These are phyloP conservation scores for Hemistola chrysoprasaria DNA, from an alignment of 2,888 invertebrate genomes.

Conservation along the genomic window DNA sequence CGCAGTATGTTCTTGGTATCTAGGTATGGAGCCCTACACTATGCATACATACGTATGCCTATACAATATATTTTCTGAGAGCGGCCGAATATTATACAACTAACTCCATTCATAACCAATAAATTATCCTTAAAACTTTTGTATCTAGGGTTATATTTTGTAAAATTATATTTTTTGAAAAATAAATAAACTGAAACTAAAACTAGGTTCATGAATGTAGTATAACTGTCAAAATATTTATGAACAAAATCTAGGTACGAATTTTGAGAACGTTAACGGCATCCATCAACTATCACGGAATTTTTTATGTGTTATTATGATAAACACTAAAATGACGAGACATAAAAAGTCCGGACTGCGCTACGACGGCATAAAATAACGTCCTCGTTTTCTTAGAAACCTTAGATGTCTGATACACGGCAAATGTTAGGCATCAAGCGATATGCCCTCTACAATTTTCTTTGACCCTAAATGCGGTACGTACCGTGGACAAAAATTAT, in stretches of 20 bases:
- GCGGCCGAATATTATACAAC: too few species aligned
- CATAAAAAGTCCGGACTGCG: conserved; percentile 38
- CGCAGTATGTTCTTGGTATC: too few species aligned
- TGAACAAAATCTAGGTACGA: conserved; percentile 20
- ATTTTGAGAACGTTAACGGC: conserved; percentile 37
- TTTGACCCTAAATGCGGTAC: conserved; percentile 67
- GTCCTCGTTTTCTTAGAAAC: conserved; percentile 61
- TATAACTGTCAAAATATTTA: too few species aligned
- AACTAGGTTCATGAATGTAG: too few species aligned
- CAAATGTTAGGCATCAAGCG: conserved; percentile 59
- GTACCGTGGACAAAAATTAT: conserved; percentile 69
- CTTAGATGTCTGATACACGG: conserved; percentile 59
- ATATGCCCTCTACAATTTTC: conserved; percentile 63
- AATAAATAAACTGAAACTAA: too few species aligned
- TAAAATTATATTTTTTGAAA: too few species aligned
- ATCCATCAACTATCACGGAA: conserved; percentile 35
- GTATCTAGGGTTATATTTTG: too few species aligned
- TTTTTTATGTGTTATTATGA: conserved; percentile 41
- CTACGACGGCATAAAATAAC: conserved; percentile 40
- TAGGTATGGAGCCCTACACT: too few species aligned
- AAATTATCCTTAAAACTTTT: too few species aligned
- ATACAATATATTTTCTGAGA: too few species aligned
- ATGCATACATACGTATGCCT: too few species aligned
- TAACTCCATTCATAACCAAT: too few species aligned
- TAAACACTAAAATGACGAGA: conserved; percentile 41